phyloP scores from a whole-genome alignment of 2,797 vertebrate genomes.

The Craterocephalus amniculus region DNA sequence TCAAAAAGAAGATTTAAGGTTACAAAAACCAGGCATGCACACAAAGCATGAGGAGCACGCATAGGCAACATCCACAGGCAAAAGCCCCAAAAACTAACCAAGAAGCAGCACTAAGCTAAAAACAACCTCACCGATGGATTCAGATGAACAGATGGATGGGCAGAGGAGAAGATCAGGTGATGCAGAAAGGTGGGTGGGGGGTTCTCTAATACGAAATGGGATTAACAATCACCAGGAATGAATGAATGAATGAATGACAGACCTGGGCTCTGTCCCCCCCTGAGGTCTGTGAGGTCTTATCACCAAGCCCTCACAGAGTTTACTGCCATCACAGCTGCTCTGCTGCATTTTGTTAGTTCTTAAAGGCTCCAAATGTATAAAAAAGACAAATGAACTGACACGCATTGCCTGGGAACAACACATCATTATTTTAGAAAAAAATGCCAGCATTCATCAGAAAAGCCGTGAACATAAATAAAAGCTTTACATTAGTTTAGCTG shows the following conservation, averaged over 20 bases:
- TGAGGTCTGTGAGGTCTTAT: not conserved
- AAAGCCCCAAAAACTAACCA: not conserved
- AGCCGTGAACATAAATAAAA: not conserved
- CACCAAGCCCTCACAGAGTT: not conserved
- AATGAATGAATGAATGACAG: not conserved
- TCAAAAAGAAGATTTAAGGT: constrained; percentile 28
- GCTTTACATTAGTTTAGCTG: not conserved
- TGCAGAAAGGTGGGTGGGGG: not conserved
- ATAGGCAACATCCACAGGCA: constrained; percentile 2
- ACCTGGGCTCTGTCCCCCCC: not conserved
- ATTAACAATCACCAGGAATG: not conserved
- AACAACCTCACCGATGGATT: not conserved
- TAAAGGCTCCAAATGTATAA: not conserved
- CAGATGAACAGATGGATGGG: not conserved
- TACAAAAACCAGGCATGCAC: constrained; percentile 15
- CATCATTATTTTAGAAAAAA: not conserved
- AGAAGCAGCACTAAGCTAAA: not conserved
- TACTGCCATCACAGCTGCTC: not conserved
- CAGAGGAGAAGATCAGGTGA: constrained; percentile 5
- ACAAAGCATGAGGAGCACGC: constrained; percentile 9
- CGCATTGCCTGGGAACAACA: constrained; percentile 10
- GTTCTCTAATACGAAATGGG: not conserved
- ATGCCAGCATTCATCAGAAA: not conserved
- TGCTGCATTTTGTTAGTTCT: not conserved
- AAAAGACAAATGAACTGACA: constrained; percentile 1